These are phyloP conservation scores for Scytalopus superciliaris DNA, from an alignment of 2,113 vertebrate species.

Conservation along the genomic window DNA sequence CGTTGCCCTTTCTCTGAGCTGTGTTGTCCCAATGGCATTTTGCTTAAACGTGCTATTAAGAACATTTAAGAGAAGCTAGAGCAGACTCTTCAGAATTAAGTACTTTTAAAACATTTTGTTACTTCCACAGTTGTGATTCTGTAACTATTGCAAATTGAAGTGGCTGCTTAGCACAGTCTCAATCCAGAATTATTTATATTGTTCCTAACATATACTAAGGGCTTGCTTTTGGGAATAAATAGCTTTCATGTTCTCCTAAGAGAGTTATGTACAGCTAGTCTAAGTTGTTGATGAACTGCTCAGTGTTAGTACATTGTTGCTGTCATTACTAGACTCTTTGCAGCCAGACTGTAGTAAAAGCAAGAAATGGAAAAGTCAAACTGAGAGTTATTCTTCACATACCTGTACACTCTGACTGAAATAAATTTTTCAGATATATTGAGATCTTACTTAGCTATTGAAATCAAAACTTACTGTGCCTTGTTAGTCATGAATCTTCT, in stretches of 20 bases:
- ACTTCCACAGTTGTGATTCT: background rate
- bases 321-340: background rate
- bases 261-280: background rate
- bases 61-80: background rate
- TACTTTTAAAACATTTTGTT: background rate
- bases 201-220: background rate
- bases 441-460: background rate
- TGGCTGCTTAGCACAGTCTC: background rate
- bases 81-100: background rate
- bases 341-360: background rate
- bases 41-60: background rate
- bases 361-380: background rate
- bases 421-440: background rate
- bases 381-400: background rate
- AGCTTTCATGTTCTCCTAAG: background rate
- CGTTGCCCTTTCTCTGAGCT: background rate
- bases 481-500: background rate
- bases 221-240: background rate
- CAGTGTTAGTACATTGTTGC: background rate
- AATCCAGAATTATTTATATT: background rate
- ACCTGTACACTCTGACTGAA: background rate
- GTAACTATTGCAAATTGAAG: background rate
- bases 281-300: background rate
- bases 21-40: background rate
- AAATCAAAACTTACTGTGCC: background rate